phyloP scores from a whole-genome alignment of 2,113 vertebrate genomes.

The Sakesphorus luctuosus region DNA sequence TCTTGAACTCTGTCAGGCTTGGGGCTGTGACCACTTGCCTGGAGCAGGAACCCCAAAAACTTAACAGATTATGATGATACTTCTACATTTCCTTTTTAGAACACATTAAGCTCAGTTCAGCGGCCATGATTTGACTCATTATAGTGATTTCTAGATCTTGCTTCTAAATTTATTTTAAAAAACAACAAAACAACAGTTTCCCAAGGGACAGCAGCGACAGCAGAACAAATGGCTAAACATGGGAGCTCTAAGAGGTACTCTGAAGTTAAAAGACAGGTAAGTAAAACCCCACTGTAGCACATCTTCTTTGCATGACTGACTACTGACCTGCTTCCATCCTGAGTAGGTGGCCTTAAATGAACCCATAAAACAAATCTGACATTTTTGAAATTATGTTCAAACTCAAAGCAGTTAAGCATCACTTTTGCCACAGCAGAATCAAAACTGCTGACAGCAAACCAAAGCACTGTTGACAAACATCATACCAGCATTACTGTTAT shows the following conservation, averaged over 20 bases:
- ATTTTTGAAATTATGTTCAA: not conserved
- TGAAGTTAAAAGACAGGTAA: not conserved
- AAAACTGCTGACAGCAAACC: not conserved
- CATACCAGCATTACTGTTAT: conserved; percentile 58
- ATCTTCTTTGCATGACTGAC: not conserved
- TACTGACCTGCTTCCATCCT: not conserved
- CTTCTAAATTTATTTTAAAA: not conserved
- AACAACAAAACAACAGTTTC: not conserved
- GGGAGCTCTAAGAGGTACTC: not conserved
- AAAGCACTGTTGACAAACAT: not conserved
- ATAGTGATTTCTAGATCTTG: not conserved
- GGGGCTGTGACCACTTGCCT: not conserved
- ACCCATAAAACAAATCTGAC: not conserved
- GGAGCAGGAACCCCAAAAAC: not conserved
- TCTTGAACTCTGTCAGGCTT: not conserved
- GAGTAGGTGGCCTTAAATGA: not conserved
- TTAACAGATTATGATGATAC: not conserved
- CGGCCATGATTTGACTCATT: not conserved
- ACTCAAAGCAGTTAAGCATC: not conserved
- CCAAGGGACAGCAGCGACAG: not conserved
- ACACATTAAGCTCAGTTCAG: not conserved
- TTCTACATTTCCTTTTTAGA: not conserved
- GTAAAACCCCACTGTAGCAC: not conserved
- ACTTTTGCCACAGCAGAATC: not conserved
- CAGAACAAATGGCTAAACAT: not conserved